Base-by-base conservation (phyloP, 2,113 vertebrate genomes). In the Cyanoramphus novaezelandiae region DNA sequence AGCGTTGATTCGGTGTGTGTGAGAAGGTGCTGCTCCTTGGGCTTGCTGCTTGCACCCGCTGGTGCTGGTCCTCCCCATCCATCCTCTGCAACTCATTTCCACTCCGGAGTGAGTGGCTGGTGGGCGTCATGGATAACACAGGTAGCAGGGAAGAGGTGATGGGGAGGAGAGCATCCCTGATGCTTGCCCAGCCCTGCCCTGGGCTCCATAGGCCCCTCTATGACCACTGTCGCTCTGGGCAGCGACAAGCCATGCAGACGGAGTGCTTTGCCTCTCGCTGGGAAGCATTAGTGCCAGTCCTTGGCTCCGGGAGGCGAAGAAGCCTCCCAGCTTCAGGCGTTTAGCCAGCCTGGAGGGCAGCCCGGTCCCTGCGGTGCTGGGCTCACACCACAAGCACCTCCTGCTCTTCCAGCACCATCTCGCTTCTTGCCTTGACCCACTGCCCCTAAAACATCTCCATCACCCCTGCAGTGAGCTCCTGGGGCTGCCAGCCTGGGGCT, bases 361-460 rank as follows among this genome's bases (percentile, higher is more conserved):
- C 64, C 24, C 2, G 16, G 39, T 47, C 35, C 84, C 81, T 0
- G 2, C 14, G 0, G 67, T 1, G 43, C 85, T 31, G 77, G 33
- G 35, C 76, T 86, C 3, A 3, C 44, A 21, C 8, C 7, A 5
- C 0, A 0, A 46, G 24, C n/a, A 5, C 39, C 49, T 78, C 82
- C 82, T 12, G 28, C 68, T 37, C 12, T 44, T 49, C 63, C 6
- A 1, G 18, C 8, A 3, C 63, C 0, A 0, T 4, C 39, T 10
- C 60, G 10, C 5, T 87, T 16, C 85, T 70, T n/a, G 19, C 18
- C 6, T n/a, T 2, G 2, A 29, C 19, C n/a, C 4, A 1, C 9
- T 1, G 0, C n/a, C 13, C 1, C 15, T 2, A 1, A 20, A n/a
- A 43, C 0, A 2, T 16, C 63, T 89, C 49, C 16, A 5, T 17